phyloP scores from a whole-genome alignment of 2,888 invertebrate genomes.

The Platycheirus albimanus region DNA sequence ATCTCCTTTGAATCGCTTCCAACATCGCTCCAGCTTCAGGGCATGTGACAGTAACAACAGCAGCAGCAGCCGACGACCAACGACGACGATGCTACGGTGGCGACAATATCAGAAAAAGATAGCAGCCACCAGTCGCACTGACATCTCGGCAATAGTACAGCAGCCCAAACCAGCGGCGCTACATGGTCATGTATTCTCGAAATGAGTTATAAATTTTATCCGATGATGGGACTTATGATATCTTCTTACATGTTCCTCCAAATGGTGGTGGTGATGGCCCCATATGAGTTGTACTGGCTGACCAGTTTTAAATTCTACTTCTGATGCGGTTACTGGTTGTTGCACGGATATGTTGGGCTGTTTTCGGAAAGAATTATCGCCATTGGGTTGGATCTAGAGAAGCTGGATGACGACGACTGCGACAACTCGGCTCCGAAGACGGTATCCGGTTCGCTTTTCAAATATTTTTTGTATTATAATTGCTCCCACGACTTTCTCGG shows the following conservation, averaged over 20 bases:
- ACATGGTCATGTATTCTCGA: conserved; percentile 75
- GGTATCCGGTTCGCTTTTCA: conserved; percentile 72
- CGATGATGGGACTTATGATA: conserved; percentile 82
- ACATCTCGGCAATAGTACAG: conserved; percentile 54
- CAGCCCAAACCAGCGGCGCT: conserved; percentile 72
- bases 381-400: conserved; percentile 11
- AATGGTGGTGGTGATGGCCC: conserved; percentile 42
- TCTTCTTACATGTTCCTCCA: conserved; percentile 79
- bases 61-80: conserved; percentile 52
- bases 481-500: conserved; percentile 82
- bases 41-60: conserved; percentile 53
- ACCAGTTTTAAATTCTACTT: conserved; percentile 48
- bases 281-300: conserved; percentile 40
- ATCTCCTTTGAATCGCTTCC: conserved; percentile 45
- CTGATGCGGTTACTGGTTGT: conserved; percentile 36
- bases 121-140: conserved; percentile 66
- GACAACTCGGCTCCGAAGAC: neutral
- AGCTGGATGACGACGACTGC: neutral
- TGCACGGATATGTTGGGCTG: conserved; percentile 47
- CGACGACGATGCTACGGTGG: conserved; percentile 60
- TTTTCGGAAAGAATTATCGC: conserved; percentile 63
- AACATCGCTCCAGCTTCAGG: conserved; percentile 37
- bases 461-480: conserved; percentile 81
- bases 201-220: conserved; percentile 82
- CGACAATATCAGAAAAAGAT: conserved; percentile 72